These are phyloP conservation scores for Aphelinus atriplicis DNA, from an alignment of 1,140 invertebrate species.

Conservation along the genomic window DNA sequence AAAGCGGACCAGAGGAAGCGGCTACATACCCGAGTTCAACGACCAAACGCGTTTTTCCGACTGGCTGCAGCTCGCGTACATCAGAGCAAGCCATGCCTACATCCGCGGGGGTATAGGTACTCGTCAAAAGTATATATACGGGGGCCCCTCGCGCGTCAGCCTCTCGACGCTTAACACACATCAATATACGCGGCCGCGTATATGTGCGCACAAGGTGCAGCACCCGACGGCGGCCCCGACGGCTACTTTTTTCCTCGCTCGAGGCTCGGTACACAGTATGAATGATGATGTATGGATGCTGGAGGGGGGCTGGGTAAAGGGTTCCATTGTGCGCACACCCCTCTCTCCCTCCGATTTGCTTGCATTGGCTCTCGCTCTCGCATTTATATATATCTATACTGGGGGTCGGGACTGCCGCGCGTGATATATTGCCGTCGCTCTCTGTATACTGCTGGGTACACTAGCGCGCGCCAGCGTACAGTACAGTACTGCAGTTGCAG, in stretches of 20 bases:
- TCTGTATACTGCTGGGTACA: too few relatives aligned
- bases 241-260: slow-evolving; percentile 43
- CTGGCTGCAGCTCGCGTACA: slow-evolving; percentile 1
- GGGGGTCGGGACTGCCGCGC: too few relatives aligned
- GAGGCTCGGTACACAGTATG: slow-evolving; percentile 40
- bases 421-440: slow-evolving; percentile 56
- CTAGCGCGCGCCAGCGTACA: too few relatives aligned
- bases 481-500: slow-evolving; percentile 49
- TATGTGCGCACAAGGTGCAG: slow-evolving; percentile 14
- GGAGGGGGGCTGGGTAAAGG: slow-evolving; percentile 60
- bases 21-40: neutral
- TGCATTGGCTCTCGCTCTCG: slow-evolving; percentile 30
- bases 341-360: slow-evolving; percentile 19
- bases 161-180: slow-evolving; percentile 16
- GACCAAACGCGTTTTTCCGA: slow-evolving; percentile 6
- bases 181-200: too few relatives aligned
- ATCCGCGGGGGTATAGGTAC: neutral
- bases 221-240: neutral
- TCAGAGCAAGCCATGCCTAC: neutral
- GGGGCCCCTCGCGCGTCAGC: slow-evolving; percentile 6
- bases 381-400: neutral
- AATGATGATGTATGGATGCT: slow-evolving; percentile 64
- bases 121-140: slow-evolving; percentile 19
- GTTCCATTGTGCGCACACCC: slow-evolving; percentile 55
- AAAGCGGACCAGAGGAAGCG: neutral